A percentile compares a stretch with the other conserved stretches of the same genome.
phyloP scores from a whole-genome alignment of 2,888 invertebrate species.

The Andrena bicolor region DNA sequence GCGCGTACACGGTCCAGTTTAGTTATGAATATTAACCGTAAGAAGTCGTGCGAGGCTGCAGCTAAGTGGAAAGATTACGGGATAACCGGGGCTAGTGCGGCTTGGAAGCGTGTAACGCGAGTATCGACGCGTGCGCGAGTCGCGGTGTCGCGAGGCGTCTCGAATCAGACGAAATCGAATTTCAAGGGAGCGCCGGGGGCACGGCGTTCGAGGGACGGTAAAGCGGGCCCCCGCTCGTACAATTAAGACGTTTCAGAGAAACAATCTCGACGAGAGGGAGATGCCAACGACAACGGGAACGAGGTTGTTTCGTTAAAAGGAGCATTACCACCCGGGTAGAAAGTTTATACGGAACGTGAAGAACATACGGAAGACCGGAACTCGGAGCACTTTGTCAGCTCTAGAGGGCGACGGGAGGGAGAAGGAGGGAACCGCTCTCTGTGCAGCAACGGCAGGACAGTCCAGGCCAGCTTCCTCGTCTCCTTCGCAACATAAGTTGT shows the following conservation, averaged over 20 bases:
- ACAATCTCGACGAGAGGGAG: conserved; percentile 40
- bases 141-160: neutral
- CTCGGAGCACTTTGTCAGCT: conserved; percentile 61
- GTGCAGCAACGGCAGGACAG: conserved; percentile 54
- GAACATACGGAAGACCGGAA: conserved; percentile 64
- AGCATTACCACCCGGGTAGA: conserved; percentile 63
- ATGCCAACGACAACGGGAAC: conserved; percentile 44
- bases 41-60: no score
- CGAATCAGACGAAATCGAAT: conserved; percentile 26
- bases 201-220: neutral
- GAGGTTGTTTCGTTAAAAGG: conserved; percentile 65
- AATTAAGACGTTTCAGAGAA: conserved; percentile 55
- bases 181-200: neutral
- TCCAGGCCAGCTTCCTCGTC: conserved; percentile 65
- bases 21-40: neutral
- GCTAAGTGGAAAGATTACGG: neutral
- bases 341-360: conserved; percentile 68
- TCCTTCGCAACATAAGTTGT: conserved; percentile 70
- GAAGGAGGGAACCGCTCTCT: conserved; percentile 15
- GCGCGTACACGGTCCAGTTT: neutral
- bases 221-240: conserved; percentile 12
- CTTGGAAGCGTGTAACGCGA: neutral
- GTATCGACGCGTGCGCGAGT: neutral
- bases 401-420: conserved; percentile 31
- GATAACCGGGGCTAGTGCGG: neutral